Evolutionary conservation across 2,888 invertebrate genomes (phyloP), one percentile per base, ranked within the genome.

Genomic region (Piscicola geometra): DNA sequence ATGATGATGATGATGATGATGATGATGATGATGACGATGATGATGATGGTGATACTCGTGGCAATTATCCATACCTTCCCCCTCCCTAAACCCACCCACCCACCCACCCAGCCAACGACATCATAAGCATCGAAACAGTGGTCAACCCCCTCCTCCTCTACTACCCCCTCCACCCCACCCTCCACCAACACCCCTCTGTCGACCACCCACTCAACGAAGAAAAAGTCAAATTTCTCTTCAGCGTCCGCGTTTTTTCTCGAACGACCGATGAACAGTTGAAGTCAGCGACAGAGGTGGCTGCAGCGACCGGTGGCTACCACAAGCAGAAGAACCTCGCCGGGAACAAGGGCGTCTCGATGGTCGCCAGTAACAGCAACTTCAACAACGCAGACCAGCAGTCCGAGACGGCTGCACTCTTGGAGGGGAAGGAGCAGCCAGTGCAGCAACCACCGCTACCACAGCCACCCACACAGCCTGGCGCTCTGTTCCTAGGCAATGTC

Each of bases 81-180:
- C 41, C 41, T 41, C 41, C 41, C 41, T 15, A 41, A 5, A 9
- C 41, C 41, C 15, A 9, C 15, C 41, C 41, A 9, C 41, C 41
- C 15, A 41, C 41, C 41, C 41, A 41, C 5, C 9, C 28, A 77
- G 77, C 71, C 21, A 75, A 56, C 18, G 77, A 77, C 25, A 36
- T 77, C 25, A 36, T 77, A 21, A 35, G 77, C 33, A 69, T 75
- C 3, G 78, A 78, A 60, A 78, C 77, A n/a, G 77, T 77, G 33
- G 75, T 75, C 25, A 78, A 78, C 47, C 78, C 78, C 1, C 71
- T 78, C 75, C 75, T 75, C 66, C 52, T 78, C 5, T 70, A 71
- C 33, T 47, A 64, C 60, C 60, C 60, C n/a, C 60, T 25, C 15
- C 60, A 56, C 60, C 60, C 21, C 60, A 21, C 60, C n/a, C 60